Evolutionary conservation across 2,888 invertebrate genomes (phyloP), one percentile per base, ranked within the genome.

Genomic region (Apotomis turbidana): DNA sequence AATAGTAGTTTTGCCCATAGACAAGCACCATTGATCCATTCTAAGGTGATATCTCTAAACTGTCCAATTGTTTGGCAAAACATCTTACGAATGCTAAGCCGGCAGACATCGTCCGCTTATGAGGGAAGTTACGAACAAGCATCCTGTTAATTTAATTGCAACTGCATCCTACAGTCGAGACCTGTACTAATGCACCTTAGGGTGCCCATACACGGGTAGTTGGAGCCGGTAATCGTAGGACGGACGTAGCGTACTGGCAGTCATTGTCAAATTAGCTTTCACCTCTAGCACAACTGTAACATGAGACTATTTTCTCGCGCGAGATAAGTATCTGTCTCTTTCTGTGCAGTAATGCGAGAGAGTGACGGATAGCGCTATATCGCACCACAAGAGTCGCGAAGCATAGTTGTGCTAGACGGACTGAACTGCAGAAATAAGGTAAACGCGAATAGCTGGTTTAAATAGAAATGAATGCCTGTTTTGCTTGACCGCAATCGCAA

Each of bases 121-220:
- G 36, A 62, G 62, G n/a, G 4, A 51, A 44, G 54, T 55, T 55
- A 44, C n/a, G 55, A 44, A 54, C 41, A 44, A 36, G 10, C 49
- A 66, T 15, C 55, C 59, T 69, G 49, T 54, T 71, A 54, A 60
- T 46, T 67, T 66, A 64, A 71, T 60, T 55, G 67, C 60, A 71
- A 27, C 41, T 38, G 15, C 59, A 41, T 67, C 38, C 67, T 55
- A 44, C 27, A 62, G 58, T 62, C 58, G 52, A 27, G 66, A 59
- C 68, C 72, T 58, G 62, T 62, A 9, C 57, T 68, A 57, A 68
- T 62, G 68, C 62, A 62, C 68, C 54, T 60, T 66, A 55, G 41
- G 13, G 27, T 15, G 36, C 46, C 49, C 51, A n/a, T 13, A 36
- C 8, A 51, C 51, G 36, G n/a, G 36, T 15, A 51, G 36, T 51